Evolutionary conservation across 1,140 invertebrate species (phyloP).

Genomic region (Octopus bimaculoides): DNA sequence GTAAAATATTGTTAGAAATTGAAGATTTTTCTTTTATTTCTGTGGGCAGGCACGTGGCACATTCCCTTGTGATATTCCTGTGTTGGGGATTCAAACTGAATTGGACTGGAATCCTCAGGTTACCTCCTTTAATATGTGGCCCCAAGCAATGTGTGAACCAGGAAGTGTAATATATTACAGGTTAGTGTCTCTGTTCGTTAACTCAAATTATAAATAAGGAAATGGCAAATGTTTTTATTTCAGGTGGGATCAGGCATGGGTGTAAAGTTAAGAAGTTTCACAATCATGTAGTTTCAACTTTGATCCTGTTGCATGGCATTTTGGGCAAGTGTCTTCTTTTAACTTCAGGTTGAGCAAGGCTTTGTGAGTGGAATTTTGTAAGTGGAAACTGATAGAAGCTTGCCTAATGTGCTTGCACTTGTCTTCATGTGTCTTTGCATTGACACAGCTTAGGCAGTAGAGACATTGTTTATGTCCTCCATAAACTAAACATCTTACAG

Average conservation of each 20-base stretch:
- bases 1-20: too few relatives aligned
- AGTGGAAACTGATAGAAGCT: background rate
- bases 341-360: background rate
- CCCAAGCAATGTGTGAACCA: slow-evolving; percentile 62
- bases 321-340: background rate
- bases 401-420: too few relatives aligned
- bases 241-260: background rate
- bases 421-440: too few relatives aligned
- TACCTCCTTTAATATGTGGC: slow-evolving; percentile 58
- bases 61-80: slow-evolving; percentile 65
- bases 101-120: slow-evolving; percentile 63
- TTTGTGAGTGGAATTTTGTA: background rate
- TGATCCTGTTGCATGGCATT: background rate
- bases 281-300: background rate
- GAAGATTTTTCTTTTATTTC: background rate
- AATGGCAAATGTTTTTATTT: background rate
- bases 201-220: background rate
- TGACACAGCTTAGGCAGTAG: too few relatives aligned
- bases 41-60: slow-evolving; percentile 55
- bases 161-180: slow-evolving; percentile 65
- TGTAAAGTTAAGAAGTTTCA: background rate
- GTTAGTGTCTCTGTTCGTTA: slow-evolving; percentile 46
- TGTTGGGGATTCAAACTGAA: slow-evolving; percentile 62
- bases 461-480: too few relatives aligned
- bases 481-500: too few relatives aligned